Conservation (phyloP, 1,140 invertebrate species). For the Pogonus chalceus region DNA sequence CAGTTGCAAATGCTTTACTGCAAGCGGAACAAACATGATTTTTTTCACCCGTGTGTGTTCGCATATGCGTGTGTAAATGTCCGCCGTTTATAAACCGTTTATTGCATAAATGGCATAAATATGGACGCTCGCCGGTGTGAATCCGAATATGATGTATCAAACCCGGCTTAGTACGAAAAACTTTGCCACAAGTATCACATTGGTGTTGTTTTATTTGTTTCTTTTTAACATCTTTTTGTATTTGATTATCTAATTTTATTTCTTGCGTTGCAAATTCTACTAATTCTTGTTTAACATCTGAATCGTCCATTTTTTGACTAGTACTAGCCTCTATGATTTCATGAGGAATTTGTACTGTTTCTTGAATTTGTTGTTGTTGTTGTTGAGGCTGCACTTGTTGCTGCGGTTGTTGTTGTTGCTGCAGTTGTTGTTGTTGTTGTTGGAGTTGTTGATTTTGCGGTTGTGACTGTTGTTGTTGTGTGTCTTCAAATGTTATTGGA, state of each 20-base stretch:
- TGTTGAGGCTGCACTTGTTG: conserved; percentile 1
- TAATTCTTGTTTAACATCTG: conserved; percentile 20
- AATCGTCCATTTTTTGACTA: background rate
- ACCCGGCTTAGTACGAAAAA: conserved; percentile 30
- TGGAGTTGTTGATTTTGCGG: background rate
- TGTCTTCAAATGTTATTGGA: background rate
- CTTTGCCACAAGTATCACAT: conserved; percentile 30
- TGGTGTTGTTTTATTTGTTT: conserved; percentile 27
- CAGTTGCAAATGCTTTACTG: conserved; percentile 42
- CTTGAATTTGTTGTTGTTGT: conserved; percentile 14
- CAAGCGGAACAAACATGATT: conserved; percentile 45
- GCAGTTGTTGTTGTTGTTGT: background rate
- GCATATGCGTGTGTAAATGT: conserved; percentile 36
- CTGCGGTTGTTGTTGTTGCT: background rate
- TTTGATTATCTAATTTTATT: conserved; percentile 15
- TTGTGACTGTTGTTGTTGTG: background rate
- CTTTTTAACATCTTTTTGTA: conserved; percentile 12
- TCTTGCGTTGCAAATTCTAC: conserved; percentile 17
- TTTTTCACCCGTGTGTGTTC: conserved; percentile 52
- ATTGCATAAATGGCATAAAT: conserved; percentile 51
- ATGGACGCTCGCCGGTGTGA: conserved; percentile 49
- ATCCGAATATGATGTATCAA: conserved; percentile 33
- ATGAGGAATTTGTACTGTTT: background rate
- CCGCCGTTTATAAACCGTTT: conserved; percentile 42
- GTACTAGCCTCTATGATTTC: background rate